Percentiles rank a stretch among this genome's conserved stretches.
phyloP scores from a whole-genome alignment of 2,113 vertebrate genomes.

The Crocuta crocuta region DNA sequence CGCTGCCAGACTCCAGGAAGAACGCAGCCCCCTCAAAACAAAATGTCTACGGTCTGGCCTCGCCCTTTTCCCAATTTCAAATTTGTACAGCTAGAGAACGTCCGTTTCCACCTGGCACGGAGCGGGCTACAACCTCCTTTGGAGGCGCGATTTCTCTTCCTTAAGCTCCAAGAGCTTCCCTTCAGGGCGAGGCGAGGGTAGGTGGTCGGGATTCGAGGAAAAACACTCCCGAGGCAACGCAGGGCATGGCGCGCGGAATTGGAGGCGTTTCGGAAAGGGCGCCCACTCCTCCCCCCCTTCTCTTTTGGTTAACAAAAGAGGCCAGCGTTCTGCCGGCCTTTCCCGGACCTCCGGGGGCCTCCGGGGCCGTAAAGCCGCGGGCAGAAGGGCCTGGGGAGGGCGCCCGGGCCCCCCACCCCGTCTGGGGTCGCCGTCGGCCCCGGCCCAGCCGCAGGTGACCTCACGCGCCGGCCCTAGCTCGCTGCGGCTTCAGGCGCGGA shows the following conservation, averaged over 20 bases:
- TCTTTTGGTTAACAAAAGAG: neutral
- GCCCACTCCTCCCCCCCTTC: neutral
- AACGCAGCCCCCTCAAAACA: neutral
- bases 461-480: neutral
- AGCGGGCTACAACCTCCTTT: neutral
- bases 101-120: neutral
- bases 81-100: neutral
- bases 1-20: neutral
- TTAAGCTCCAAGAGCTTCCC: neutral
- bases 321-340: no score
- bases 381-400: neutral
- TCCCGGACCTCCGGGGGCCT: no score
- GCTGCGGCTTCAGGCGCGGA: no score
- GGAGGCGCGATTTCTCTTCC: neutral
- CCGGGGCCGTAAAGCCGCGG: neutral
- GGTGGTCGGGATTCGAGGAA: no score
- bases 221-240: neutral
- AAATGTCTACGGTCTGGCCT: neutral
- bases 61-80: neutral
- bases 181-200: neutral
- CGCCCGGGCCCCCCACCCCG: neutral
- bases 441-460: neutral
- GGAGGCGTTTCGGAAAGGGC: neutral
- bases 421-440: no score
- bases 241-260: neutral